Conservation (phyloP, 2,113 vertebrate species). For the Grallaria varia region DNA sequence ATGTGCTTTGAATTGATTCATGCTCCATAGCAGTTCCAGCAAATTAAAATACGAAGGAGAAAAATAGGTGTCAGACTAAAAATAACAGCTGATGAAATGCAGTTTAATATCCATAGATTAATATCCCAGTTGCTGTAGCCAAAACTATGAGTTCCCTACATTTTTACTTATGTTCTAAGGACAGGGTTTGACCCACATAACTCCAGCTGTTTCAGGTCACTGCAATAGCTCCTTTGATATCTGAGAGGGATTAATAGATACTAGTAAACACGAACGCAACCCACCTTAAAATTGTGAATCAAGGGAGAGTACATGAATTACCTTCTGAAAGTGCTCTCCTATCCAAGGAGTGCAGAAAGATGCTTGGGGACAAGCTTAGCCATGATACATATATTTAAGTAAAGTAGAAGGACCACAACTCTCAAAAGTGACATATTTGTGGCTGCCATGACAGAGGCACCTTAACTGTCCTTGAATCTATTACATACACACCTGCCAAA, state of each 20-base stretch:
- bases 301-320: neutral
- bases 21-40: neutral
- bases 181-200: neutral
- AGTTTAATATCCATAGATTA: neutral
- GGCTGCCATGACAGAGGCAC: too few species aligned
- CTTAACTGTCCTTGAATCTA: neutral
- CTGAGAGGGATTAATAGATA: neutral
- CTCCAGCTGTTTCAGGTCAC: neutral
- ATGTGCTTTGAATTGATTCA: neutral
- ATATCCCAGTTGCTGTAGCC: neutral
- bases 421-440: neutral
- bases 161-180: neutral
- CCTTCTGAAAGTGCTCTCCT: neutral
- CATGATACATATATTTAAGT: neutral
- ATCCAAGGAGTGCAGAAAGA: neutral
- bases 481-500: neutral
- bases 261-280: neutral
- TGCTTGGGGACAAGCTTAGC: neutral
- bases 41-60: slow-evolving; percentile 14
- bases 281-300: neutral
- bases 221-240: neutral
- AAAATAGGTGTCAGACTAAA: neutral
- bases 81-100: neutral
- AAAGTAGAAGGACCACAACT: neutral
- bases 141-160: neutral